These are phyloP conservation scores for Limanda limanda DNA, from an alignment of 2,113 vertebrate genomes.

Conservation along the genomic window DNA sequence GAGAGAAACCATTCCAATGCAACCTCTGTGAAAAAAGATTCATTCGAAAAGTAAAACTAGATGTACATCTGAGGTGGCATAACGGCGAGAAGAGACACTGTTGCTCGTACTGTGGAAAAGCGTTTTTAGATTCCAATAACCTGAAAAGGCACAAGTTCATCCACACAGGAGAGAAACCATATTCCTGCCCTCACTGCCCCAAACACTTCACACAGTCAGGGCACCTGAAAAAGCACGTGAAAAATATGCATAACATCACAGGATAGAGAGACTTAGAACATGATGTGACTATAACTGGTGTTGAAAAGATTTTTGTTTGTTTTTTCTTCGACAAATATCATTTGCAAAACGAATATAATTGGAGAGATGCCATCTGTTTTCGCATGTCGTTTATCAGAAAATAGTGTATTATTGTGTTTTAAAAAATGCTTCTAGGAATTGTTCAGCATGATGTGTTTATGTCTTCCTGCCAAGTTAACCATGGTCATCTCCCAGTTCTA, in stretches of 20 bases:
- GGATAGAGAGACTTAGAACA: slow-evolving; percentile 1
- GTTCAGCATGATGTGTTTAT: too few relatives aligned
- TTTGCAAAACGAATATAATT: too few relatives aligned
- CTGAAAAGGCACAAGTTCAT: slow-evolving; percentile 86
- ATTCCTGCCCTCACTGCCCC: slow-evolving; percentile 73
- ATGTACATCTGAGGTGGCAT: slow-evolving; percentile 84
- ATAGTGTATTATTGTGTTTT: too few relatives aligned
- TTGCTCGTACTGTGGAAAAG: slow-evolving; percentile 86
- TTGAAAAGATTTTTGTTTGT: too few relatives aligned
- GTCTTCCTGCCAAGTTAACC: too few relatives aligned
- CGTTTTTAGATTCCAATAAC: slow-evolving; percentile 86
- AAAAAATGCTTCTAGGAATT: too few relatives aligned
- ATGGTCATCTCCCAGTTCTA: too few relatives aligned
- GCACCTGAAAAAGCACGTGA: slow-evolving; percentile 80
- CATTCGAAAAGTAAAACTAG: slow-evolving; percentile 81
- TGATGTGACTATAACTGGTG: too few relatives aligned
- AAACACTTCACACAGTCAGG: slow-evolving; percentile 78
- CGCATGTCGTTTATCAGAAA: too few relatives aligned
- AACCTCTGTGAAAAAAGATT: slow-evolving; percentile 86
- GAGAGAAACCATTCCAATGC: slow-evolving; percentile 87
- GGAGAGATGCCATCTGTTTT: too few relatives aligned
- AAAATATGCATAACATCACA: slow-evolving; percentile 62
- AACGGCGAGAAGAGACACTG: slow-evolving; percentile 79
- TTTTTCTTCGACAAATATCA: too few relatives aligned
- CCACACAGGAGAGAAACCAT: slow-evolving; percentile 83